Conservation (phyloP, 2,797 vertebrate genomes). For the Sciurus carolinensis region DNA sequence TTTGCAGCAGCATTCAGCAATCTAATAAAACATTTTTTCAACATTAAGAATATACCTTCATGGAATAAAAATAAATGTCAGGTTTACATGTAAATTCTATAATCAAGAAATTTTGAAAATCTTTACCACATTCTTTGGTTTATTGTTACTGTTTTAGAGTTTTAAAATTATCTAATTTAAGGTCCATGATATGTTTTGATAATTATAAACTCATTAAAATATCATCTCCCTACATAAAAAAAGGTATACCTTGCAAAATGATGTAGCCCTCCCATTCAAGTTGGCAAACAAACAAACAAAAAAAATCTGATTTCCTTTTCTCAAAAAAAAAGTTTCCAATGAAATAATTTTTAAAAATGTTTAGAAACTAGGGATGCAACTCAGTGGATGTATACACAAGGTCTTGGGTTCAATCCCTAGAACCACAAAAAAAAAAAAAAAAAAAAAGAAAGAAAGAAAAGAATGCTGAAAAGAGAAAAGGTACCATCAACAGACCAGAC, state of each 20-base stretch:
- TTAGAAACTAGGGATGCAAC: not conserved
- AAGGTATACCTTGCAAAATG: not conserved
- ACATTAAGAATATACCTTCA: constrained; percentile 8
- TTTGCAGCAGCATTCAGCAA: not conserved
- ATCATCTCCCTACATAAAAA: no score
- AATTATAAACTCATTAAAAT: no score
- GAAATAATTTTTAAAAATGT: constrained; percentile 66
- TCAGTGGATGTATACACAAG: no score
- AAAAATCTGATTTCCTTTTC: not conserved
- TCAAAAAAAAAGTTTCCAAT: not conserved
- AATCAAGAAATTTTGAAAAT: no score
- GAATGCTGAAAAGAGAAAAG: constrained; percentile 62
- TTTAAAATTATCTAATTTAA: no score
- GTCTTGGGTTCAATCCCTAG: no score
- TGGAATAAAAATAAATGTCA: no score
- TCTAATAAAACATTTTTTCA: not conserved
- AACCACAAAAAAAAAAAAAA: not conserved
- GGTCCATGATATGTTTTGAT: no score
- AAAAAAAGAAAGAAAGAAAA: not conserved
- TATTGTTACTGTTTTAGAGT: no score
- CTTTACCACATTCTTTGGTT: no score
- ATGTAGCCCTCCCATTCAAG: not conserved
- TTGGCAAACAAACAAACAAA: not conserved
- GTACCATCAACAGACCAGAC: constrained; percentile 58
- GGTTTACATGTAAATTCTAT: no score